A percentile compares a stretch with the other conserved stretches of the same genome.
These are phyloP conservation scores for Holacanthus passer DNA, from an alignment of 2,113 vertebrate species.

Conservation along the genomic window DNA sequence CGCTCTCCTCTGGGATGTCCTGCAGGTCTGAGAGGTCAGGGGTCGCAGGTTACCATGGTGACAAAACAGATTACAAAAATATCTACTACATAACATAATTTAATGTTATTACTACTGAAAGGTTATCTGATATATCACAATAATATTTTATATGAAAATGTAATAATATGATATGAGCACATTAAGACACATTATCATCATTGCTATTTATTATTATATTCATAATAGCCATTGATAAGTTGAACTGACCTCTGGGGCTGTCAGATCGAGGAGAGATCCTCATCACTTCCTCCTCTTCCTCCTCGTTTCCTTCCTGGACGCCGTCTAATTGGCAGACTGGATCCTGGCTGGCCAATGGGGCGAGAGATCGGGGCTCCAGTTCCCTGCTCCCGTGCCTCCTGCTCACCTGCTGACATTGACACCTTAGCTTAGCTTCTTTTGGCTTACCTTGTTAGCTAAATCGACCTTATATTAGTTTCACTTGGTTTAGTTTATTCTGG, in stretches of 20 bases:
- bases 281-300: constrained; percentile 76
- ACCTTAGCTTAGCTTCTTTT: background rate
- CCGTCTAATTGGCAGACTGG: constrained; percentile 79
- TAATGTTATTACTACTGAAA: too few species aligned
- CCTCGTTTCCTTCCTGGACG: constrained; percentile 84
- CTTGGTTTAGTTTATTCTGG: background rate
- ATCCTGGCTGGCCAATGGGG: constrained; percentile 78
- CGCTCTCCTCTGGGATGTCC: constrained; percentile 94
- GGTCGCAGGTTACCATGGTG: constrained; percentile 39
- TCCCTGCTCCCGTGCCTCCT: constrained; percentile 73
- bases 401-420: constrained; percentile 39
- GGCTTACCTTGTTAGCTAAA: background rate
- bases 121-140: too few species aligned
- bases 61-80: too few species aligned
- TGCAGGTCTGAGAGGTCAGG: constrained; percentile 88
- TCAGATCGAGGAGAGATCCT: constrained; percentile 76
- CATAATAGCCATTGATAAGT: background rate
- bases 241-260: constrained; percentile 84
- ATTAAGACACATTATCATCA: too few species aligned
- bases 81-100: too few species aligned
- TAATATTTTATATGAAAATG: too few species aligned
- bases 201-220: background rate
- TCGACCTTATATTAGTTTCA: too few species aligned
- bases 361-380: constrained; percentile 59
- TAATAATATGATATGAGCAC: too few species aligned